Evolutionary conservation across 1,140 invertebrate genomes (phyloP).

Genomic region (Papilio polyxenes): DNA sequence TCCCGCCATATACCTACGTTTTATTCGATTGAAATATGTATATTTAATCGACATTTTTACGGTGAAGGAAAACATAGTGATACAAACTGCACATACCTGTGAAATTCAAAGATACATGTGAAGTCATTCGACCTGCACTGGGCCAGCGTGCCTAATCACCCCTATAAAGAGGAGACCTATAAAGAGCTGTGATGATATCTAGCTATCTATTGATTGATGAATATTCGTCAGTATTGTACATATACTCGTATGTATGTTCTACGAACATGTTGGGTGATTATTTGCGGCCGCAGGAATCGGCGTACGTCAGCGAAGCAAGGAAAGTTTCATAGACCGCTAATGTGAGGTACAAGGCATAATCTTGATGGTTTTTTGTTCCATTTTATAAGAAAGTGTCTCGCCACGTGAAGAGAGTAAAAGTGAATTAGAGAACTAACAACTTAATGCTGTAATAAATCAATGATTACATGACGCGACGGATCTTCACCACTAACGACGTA

Average conservation of each 20-base stretch:
- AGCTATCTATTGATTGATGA: neutral
- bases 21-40: no score
- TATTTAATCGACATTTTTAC: no score
- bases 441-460: slow-evolving; percentile 23
- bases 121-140: no score
- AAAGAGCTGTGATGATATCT: neutral
- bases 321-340: neutral
- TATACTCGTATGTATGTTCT: neutral
- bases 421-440: slow-evolving; percentile 21
- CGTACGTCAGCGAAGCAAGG: neutral
- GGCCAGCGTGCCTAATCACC: no score
- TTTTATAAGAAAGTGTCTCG: slow-evolving; percentile 15
- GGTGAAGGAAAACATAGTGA: no score
- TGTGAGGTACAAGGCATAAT: neutral
- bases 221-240: neutral
- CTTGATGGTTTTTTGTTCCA: slow-evolving; percentile 9
- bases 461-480: slow-evolving; percentile 1
- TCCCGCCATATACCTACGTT: no score
- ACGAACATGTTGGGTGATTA: neutral
- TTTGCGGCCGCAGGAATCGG: neutral
- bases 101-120: no score
- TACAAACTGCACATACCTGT: no score
- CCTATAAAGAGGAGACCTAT: no score
- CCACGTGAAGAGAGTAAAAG: slow-evolving; percentile 1
- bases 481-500: neutral